These are phyloP conservation scores for Polyodon spathula DNA, from an alignment of 2,113 vertebrate species.

Conservation along the genomic window DNA sequence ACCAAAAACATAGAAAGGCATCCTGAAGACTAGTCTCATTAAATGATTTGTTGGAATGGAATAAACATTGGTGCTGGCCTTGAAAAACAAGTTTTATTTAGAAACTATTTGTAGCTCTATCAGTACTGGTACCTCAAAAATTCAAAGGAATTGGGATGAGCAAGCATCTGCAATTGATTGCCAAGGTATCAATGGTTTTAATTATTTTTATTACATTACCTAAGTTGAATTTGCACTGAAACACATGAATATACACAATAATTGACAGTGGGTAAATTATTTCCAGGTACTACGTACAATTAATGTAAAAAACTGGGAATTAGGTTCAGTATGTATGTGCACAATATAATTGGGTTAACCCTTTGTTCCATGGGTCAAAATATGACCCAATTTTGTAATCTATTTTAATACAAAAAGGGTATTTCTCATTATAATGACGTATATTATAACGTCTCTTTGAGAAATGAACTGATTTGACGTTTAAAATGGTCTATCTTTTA, in stretches of 20 bases:
- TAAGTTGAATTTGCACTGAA: slow-evolving; percentile 12
- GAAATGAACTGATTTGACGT: too few relatives aligned
- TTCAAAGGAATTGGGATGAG: slow-evolving; percentile 20
- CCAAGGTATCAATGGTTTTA: slow-evolving; percentile 19
- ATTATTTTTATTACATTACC: slow-evolving; percentile 15
- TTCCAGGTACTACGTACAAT: slow-evolving; percentile 8
- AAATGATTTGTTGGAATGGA: slow-evolving; percentile 42
- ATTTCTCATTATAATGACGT: too few relatives aligned
- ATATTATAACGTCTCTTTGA: too few relatives aligned
- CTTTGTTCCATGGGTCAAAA: too few relatives aligned
- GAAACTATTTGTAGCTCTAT: slow-evolving; percentile 30
- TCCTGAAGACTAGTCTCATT: slow-evolving; percentile 34
- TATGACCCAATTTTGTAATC: too few relatives aligned
- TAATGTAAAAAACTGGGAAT: too few relatives aligned
- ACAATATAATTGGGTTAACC: too few relatives aligned
- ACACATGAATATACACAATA: too few relatives aligned
- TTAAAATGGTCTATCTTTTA: too few relatives aligned
- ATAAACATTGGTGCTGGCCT: slow-evolving; percentile 35
- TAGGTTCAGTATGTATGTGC: too few relatives aligned
- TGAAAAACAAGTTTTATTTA: slow-evolving; percentile 31
- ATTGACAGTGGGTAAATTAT: slow-evolving; percentile 17
- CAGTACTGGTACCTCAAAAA: too few relatives aligned
- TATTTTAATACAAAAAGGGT: too few relatives aligned
- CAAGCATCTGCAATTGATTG: slow-evolving; percentile 41
- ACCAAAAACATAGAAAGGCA: slow-evolving; percentile 25